Conservation (phyloP, 2,888 invertebrate genomes). For the Anoplius nigerrimus region DNA sequence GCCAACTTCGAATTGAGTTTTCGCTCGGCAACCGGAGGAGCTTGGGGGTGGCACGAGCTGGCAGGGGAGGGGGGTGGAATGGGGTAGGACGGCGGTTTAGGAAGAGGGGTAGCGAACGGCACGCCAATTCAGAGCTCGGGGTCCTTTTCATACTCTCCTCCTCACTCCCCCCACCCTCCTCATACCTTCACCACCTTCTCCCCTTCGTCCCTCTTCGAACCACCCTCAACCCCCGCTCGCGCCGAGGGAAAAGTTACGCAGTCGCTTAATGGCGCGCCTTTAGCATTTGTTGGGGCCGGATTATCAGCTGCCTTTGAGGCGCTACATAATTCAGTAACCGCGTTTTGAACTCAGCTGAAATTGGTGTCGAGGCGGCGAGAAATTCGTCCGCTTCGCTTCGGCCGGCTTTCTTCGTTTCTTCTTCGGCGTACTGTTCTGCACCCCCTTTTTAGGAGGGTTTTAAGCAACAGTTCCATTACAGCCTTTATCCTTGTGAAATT, state of each 20-base stretch:
- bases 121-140: constrained; percentile 8
- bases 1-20: constrained; percentile 55
- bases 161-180: too few relatives aligned
- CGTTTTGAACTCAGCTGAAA: not conserved
- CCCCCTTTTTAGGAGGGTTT: too few relatives aligned
- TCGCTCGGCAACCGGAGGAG: constrained; percentile 42
- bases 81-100: not conserved
- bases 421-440: too few relatives aligned
- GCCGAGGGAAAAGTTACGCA: constrained; percentile 43
- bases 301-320: constrained; percentile 53
- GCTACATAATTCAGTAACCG: constrained; percentile 45
- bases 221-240: constrained; percentile 15
- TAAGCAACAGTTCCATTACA: too few relatives aligned
- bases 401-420: too few relatives aligned
- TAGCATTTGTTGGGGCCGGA: constrained; percentile 46
- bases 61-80: not conserved
- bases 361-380: too few relatives aligned
- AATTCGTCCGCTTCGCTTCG: too few relatives aligned
- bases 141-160: constrained; percentile 51
- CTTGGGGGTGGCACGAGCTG: not conserved
- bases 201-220: too few relatives aligned
- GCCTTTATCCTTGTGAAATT: too few relatives aligned
- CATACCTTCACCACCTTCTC: too few relatives aligned
- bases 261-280: constrained; percentile 51
- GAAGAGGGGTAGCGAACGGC: too few relatives aligned